These are phyloP conservation scores for Hoplostethus mediterraneus DNA, from an alignment of 2,797 vertebrate genomes.

Conservation along the genomic window DNA sequence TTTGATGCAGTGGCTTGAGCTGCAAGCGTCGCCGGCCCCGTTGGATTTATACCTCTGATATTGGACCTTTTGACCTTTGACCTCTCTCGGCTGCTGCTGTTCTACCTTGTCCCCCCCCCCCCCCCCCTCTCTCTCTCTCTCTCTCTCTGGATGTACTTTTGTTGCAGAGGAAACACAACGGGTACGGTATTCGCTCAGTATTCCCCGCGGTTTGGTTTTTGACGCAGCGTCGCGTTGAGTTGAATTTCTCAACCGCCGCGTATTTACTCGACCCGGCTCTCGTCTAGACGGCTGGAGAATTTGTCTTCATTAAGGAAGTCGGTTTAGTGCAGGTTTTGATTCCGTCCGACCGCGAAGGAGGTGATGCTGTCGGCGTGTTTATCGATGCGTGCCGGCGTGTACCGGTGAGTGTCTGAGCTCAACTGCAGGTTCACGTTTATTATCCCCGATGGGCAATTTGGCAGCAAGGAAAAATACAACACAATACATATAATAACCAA, in stretches of 20 bases:
- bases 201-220: conserved; percentile 33
- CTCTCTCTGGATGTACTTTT: conserved; percentile 3
- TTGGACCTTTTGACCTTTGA: conserved; percentile 13
- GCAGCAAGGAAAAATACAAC: background rate
- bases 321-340: conserved; percentile 48
- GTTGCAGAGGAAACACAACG: conserved; percentile 35
- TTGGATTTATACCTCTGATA: conserved; percentile 28
- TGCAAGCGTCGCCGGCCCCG: conserved; percentile 2
- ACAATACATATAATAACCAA: too few species aligned
- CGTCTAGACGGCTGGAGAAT: conserved; percentile 42
- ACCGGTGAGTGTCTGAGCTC: background rate
- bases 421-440: conserved; percentile 15
- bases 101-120: background rate
- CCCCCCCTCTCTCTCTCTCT: background rate
- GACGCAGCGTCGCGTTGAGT: conserved; percentile 21
- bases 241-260: conserved; percentile 24
- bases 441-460: conserved; percentile 15
- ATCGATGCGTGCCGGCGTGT: background rate
- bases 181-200: conserved; percentile 50
- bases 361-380: conserved; percentile 30
- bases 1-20: background rate
- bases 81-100: conserved; percentile 12
- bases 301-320: conserved; percentile 70
- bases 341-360: conserved; percentile 63
- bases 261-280: conserved; percentile 43